Evolutionary conservation across 2,113 vertebrate genomes (phyloP).

Genomic region (Syrmaticus mikado): DNA sequence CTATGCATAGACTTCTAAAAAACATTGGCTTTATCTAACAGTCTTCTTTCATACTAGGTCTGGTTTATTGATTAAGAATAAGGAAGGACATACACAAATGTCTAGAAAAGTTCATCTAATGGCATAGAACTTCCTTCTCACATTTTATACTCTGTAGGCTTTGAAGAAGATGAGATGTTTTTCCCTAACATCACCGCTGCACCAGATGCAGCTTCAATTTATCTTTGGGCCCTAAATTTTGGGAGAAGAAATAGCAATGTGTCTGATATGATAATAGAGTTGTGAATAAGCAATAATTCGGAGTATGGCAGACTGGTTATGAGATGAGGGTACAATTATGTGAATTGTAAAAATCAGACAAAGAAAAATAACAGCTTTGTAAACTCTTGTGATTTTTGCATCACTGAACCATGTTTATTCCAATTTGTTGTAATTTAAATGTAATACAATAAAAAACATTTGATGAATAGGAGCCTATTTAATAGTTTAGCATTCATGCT

Average conservation of each 20-base stretch:
- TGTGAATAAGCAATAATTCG: conserved; percentile 7
- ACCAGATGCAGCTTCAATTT: background rate
- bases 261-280: background rate
- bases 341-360: conserved; percentile 5
- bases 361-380: conserved; percentile 19
- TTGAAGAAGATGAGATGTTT: background rate
- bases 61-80: conserved; percentile 13
- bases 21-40: background rate
- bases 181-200: background rate
- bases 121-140: background rate
- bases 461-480: background rate
- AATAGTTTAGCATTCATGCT: background rate
- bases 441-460: conserved; percentile 5
- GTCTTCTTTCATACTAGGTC: background rate
- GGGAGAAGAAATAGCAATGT: background rate
- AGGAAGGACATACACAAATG: background rate
- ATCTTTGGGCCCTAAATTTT: background rate
- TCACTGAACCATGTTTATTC: conserved; percentile 1
- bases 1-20: background rate
- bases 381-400: conserved; percentile 6
- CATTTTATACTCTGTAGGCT: background rate
- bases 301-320: conserved; percentile 7
- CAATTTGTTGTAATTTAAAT: conserved; percentile 7
- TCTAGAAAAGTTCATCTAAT: background rate
- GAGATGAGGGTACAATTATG: background rate